Percentiles rank a stretch among this genome's conserved stretches.
phyloP scores from a whole-genome alignment of 2,113 vertebrate species.

The Alouatta palliata region DNA sequence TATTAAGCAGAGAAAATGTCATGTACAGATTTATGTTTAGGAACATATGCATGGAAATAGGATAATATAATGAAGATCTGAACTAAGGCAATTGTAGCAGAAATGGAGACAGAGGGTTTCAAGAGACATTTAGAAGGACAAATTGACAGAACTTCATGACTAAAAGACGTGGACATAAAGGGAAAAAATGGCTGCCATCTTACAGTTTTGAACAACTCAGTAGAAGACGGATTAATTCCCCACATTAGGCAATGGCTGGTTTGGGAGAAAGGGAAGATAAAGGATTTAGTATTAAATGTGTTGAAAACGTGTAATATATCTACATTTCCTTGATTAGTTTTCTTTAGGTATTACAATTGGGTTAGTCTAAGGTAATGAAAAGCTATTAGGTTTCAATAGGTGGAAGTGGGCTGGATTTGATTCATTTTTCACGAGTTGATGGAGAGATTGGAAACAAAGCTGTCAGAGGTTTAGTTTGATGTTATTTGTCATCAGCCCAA shows the following conservation, averaged over 20 bases:
- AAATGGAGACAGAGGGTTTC: not conserved
- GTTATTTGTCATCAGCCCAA: conserved; percentile 44
- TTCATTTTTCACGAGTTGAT: conserved; percentile 38
- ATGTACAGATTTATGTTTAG: not conserved
- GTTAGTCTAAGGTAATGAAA: conserved; percentile 36
- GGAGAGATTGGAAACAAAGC: conserved; percentile 43
- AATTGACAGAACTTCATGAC: not conserved
- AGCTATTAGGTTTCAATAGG: conserved; percentile 21
- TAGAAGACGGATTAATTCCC: not conserved
- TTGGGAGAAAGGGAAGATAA: not conserved
- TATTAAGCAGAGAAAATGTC: not conserved
- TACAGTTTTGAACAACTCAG: not conserved
- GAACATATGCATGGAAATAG: not conserved
- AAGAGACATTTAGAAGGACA: not conserved
- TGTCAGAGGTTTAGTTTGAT: conserved; percentile 17
- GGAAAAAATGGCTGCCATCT: not conserved
- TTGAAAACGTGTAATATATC: not conserved
- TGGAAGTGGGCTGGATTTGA: conserved; percentile 19
- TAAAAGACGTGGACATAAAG: not conserved
- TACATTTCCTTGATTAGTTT: conserved; percentile 29
- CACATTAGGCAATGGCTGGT: not conserved
- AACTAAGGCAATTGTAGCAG: not conserved
- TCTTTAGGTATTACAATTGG: not conserved
- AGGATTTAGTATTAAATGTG: not conserved
- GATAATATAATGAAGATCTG: not conserved